Base-by-base conservation (phyloP, 2,888 invertebrate species). In the Campoletis raptor region DNA sequence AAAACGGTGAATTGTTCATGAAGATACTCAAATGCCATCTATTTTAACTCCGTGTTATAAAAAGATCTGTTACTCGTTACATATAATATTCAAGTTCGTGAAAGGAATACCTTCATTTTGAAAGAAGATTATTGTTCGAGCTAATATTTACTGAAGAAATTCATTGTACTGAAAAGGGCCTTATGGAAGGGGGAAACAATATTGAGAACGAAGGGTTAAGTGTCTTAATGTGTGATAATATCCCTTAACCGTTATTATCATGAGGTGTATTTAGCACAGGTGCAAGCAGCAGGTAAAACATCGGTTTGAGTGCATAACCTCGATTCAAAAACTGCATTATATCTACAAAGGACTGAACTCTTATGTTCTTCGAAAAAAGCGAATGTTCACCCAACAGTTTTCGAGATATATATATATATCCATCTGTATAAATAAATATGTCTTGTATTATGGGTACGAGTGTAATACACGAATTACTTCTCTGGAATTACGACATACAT, bases 401-500 rank as follows among this genome's bases (percentile, higher is more conserved):
- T 70, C 57, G 36, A 30, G 9, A 61, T 42, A 30, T n/a, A 5
- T 18, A 45, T 37, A 57, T n/a, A 36, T 7, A 36, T 30, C 40
- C 15, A 45, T n/a, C 42, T 10, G 21, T 45, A 57, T 61, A 74
- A 21, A 77, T 48, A 40, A 18, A 24, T 67, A 36, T 78, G 21
- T 40, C 18, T 77, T 66, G 52, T 21, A 66, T 66, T 36, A 21
- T 37, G 64, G 57, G 57, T 66, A 45, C 30, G 61, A 15, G 69
- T 69, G 74, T 54, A 83, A 79, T 85, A 70, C 78, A 24, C 61
- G 83, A 85, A 85, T 86, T 81, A 86, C 76, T 72, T 48, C 57
- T 67, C 52, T 18, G 57, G 72, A 45, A 67, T 80, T 73, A 40
- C 74, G 64, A 57, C 72, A 74, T 72, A 67, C 77, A 69, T 61